A percentile compares a stretch with the other conserved stretches of the same genome.
phyloP scores from a whole-genome alignment of 2,113 vertebrate species.

The Puntigrus tetrazona region DNA sequence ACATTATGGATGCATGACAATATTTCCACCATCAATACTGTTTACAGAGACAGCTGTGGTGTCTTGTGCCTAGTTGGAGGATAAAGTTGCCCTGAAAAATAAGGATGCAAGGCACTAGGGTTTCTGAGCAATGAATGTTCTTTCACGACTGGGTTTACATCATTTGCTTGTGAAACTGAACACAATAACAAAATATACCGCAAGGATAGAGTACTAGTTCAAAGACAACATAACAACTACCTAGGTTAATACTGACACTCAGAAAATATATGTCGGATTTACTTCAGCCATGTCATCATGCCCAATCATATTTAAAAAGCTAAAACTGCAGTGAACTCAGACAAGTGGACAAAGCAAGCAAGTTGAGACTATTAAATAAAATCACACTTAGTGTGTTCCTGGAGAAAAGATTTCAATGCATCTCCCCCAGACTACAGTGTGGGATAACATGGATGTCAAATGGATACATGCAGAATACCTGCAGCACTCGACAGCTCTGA shows the following conservation, averaged over 20 bases:
- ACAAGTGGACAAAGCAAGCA: background rate
- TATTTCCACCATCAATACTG: background rate
- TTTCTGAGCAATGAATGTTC: slow-evolving; percentile 10
- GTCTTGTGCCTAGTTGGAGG: slow-evolving; percentile 18
- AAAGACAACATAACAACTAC: background rate
- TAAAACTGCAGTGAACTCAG: background rate
- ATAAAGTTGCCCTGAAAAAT: slow-evolving; percentile 14
- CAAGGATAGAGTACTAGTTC: slow-evolving; percentile 10
- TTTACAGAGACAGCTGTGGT: background rate
- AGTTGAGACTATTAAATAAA: background rate
- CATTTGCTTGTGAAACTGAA: slow-evolving; percentile 20
- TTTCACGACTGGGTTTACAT: background rate
- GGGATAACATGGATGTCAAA: background rate
- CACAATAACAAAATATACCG: slow-evolving; percentile 6
- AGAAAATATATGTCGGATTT: background rate
- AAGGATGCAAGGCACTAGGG: slow-evolving; percentile 37
- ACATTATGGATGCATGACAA: background rate
- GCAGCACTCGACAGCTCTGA: background rate
- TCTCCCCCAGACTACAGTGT: background rate
- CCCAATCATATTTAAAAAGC: background rate
- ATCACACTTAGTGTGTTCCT: background rate
- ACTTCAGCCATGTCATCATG: background rate
- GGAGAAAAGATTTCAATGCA: background rate
- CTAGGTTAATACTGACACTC: slow-evolving; percentile 31
- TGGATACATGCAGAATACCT: background rate